Evolutionary conservation across 2,113 vertebrate genomes (phyloP).

Genomic region (Pelecanoides urinatrix): DNA sequence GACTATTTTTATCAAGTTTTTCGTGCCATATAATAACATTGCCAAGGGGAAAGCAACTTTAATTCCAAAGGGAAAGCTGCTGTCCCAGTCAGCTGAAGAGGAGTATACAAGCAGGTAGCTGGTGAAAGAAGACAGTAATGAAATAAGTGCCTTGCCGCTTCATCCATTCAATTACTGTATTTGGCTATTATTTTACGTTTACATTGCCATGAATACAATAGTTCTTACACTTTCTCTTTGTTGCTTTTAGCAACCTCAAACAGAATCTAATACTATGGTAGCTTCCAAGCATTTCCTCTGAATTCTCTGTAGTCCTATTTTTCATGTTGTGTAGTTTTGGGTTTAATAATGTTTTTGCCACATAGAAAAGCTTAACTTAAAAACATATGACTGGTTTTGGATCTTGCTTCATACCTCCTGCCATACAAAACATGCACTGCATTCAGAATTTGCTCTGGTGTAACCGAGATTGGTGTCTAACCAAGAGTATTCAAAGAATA

Average conservation of each 20-base stretch:
- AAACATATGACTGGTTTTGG: background rate
- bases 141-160: background rate
- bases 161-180: background rate
- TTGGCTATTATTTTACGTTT: background rate
- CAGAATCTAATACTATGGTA: background rate
- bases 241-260: background rate
- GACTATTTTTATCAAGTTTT: background rate
- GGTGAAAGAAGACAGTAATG: background rate
- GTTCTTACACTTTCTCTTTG: background rate
- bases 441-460: background rate
- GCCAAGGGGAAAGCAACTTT: background rate
- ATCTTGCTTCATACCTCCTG: background rate
- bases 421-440: background rate
- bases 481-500: background rate
- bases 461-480: background rate
- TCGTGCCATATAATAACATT: background rate
- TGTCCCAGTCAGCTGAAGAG: background rate
- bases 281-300: background rate
- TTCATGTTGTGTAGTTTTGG: background rate
- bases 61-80: background rate
- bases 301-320: background rate
- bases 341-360: background rate
- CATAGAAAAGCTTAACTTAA: background rate
- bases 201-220: background rate
- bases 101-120: background rate